Conservation (phyloP, 2,113 vertebrate genomes). For the Rutilus rutilus region DNA sequence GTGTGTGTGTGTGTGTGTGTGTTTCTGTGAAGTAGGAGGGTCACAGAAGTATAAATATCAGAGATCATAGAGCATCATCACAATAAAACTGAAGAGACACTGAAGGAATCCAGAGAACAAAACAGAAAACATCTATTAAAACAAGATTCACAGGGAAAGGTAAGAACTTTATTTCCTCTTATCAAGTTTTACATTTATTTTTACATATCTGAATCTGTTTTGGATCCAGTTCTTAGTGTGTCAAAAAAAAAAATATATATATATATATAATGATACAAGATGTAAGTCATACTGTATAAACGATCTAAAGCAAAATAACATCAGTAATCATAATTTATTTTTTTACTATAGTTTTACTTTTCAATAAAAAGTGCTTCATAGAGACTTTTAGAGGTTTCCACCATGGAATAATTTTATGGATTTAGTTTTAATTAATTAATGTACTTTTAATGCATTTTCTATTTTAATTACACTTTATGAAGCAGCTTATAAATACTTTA, state of each 20-base stretch:
- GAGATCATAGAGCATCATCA: constrained; percentile 4
- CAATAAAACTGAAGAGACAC: constrained; percentile 14
- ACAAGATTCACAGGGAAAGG: constrained; percentile 12
- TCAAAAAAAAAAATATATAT: background rate
- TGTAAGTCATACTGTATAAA: background rate
- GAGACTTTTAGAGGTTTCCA: no score
- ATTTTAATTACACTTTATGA: no score
- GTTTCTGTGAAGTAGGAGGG: constrained; percentile 49
- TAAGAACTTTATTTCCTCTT: background rate
- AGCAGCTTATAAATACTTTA: no score
- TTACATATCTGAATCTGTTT: background rate
- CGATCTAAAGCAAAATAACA: background rate
- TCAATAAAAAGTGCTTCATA: background rate
- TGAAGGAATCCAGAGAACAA: background rate
- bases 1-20: background rate
- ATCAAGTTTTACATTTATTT: background rate
- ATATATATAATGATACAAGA: background rate
- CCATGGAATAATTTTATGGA: no score
- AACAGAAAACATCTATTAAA: constrained; percentile 6
- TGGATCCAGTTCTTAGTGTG: background rate
- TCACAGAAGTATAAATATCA: constrained; percentile 50
- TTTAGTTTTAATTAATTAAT: no score
- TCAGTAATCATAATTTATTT: background rate
- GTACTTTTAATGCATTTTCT: no score
- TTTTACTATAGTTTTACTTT: background rate